Percentiles rank a stretch among this genome's conserved stretches.
Conservation (phyloP, 2,888 invertebrate species). For the Megamerina dolium region DNA sequence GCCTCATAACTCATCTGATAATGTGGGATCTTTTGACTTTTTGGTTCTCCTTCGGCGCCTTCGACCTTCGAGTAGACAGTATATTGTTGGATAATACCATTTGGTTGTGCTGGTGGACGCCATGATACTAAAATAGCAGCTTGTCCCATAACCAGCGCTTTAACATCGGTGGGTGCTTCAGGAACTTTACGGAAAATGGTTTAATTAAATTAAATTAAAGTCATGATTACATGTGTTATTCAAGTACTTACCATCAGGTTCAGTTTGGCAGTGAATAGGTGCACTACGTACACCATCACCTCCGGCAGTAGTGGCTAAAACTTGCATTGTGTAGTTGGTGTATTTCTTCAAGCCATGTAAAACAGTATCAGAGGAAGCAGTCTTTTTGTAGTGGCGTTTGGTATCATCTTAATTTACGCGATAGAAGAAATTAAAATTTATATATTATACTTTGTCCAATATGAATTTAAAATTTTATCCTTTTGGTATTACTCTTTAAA, state of each 20-base stretch:
- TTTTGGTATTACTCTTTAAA: too few relatives aligned
- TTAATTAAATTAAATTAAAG: neutral
- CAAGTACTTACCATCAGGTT: conserved; percentile 77
- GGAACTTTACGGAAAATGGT: conserved; percentile 60
- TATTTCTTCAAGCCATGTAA: conserved; percentile 90
- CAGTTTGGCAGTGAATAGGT: conserved; percentile 85
- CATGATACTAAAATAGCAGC: conserved; percentile 90
- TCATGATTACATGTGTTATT: neutral
- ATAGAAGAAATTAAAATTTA: neutral
- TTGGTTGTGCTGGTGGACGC: conserved; percentile 87
- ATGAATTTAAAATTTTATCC: neutral
- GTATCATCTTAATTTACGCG: conserved; percentile 63
- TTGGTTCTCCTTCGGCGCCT: conserved; percentile 60
- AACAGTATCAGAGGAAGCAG: conserved; percentile 87
- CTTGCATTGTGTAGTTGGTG: conserved; percentile 96
- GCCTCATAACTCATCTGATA: conserved; percentile 85
- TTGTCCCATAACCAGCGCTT: conserved; percentile 85
- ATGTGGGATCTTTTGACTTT: conserved; percentile 71
- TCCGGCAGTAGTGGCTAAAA: conserved; percentile 88
- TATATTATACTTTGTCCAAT: too few relatives aligned
- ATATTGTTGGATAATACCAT: conserved; percentile 89
- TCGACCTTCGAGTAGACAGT: conserved; percentile 83
- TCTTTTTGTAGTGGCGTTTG: conserved; percentile 84
- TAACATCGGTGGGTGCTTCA: conserved; percentile 87
- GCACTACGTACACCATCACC: conserved; percentile 81